Base-by-base conservation (phyloP, 2,113 vertebrate species). In the Epinephelus moara region DNA sequence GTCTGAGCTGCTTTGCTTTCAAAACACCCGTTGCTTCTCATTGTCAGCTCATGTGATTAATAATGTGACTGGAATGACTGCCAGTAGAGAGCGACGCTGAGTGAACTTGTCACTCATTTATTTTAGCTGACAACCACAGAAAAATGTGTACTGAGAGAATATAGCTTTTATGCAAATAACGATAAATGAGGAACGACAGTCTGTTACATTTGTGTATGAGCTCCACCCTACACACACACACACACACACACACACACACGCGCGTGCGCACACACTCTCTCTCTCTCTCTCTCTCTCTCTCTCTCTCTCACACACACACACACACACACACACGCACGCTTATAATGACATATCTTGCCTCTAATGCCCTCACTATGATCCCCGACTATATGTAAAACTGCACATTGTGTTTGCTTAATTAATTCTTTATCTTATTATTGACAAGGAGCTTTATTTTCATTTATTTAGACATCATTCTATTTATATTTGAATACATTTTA, bases 151-250 rank as follows among this genome's bases (percentile, higher is more conserved):
- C 4, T 5, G 30, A 27, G 17, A 75, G 61, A 75, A 42, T 27
- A 64, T 23, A 6, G 10, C 21, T 52, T 40, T 33, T n/a, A 9
- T 47, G 19, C 3, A 52, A 60, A 63, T n/a, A 53, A 21, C 0
- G 4, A 57, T 60, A 15, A 11, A 55, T n/a, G 18, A 13, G 1
- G 21, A 79, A 14, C 8, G 4, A 70, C 12, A 19, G 25, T 62
- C 12, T 33, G 14, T 25, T 47, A 7, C 6, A 30, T 15, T 50
- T 40, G 23, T 40, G 19, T 23, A 40, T 42, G 25, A 64, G 57
- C 75, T 57, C 80, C 70, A 61, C 64, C 80, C 42, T 33, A 77
- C 64, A 66, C 68, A 78, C 40, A 75, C 53, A 69, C 59, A 76
- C 63, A 62, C 75, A 83, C 42, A 63, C 17, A 37, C 47, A 27